phyloP scores from a whole-genome alignment of 2,888 invertebrate genomes.

The Incurvaria masculella region DNA sequence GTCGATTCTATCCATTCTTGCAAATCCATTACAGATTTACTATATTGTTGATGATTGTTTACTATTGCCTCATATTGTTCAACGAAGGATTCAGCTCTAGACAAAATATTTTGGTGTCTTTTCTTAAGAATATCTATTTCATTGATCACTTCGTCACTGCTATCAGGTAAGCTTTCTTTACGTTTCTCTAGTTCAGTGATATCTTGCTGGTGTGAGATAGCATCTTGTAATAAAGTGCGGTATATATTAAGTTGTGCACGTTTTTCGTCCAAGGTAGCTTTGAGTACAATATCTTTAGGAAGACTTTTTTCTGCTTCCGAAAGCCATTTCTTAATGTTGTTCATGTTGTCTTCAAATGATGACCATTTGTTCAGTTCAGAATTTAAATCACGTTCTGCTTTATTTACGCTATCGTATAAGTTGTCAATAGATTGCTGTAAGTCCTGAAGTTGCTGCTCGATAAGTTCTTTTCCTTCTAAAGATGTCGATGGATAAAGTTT shows the following conservation, averaged over 20 bases:
- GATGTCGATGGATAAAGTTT: slow-evolving; percentile 84
- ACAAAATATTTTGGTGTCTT: slow-evolving; percentile 68
- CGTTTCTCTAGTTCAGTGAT: slow-evolving; percentile 78
- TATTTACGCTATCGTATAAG: slow-evolving; percentile 76
- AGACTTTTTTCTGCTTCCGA: slow-evolving; percentile 70
- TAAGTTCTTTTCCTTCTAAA: slow-evolving; percentile 80
- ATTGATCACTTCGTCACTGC: slow-evolving; percentile 69
- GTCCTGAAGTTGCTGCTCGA: slow-evolving; percentile 79
- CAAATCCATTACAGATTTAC: slow-evolving; percentile 80
- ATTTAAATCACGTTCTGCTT: slow-evolving; percentile 76
- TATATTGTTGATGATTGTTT: slow-evolving; percentile 84
- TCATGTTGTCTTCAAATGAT: slow-evolving; percentile 84
- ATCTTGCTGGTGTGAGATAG: slow-evolving; percentile 80
- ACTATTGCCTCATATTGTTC: slow-evolving; percentile 86
- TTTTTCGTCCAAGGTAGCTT: slow-evolving; percentile 88
- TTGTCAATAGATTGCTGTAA: slow-evolving; percentile 79
- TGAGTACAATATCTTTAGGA: slow-evolving; percentile 74
- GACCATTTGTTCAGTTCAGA: slow-evolving; percentile 84
- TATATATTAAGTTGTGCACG: slow-evolving; percentile 83
- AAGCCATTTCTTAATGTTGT: slow-evolving; percentile 77
- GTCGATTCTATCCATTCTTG: slow-evolving; percentile 87
- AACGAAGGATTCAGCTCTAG: slow-evolving; percentile 71
- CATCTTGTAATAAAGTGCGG: slow-evolving; percentile 77
- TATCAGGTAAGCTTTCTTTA: slow-evolving; percentile 75
- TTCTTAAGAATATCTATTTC: slow-evolving; percentile 66